Conservation (phyloP, 2,888 invertebrate genomes). For the Gasteruption jaculator region DNA sequence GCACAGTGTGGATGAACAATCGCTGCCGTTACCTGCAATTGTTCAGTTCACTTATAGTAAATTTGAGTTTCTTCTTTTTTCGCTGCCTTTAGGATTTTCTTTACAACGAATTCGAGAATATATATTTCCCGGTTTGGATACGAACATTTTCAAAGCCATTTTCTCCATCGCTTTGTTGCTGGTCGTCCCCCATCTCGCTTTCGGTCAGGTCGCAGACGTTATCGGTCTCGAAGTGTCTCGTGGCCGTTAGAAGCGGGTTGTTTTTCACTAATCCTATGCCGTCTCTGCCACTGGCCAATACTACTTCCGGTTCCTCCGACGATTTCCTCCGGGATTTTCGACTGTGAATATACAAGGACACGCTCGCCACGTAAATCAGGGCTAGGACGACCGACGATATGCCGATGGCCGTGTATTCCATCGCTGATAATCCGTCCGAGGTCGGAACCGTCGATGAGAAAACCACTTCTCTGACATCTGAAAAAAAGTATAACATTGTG, state of each 20-base stretch:
- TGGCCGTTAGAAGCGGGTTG: constrained; percentile 66
- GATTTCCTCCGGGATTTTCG: constrained; percentile 58
- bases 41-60: neutral
- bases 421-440: constrained; percentile 63
- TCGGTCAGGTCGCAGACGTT: constrained; percentile 40
- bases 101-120: neutral
- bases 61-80: too few relatives aligned
- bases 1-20: constrained; percentile 63
- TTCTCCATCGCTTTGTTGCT: constrained; percentile 37
- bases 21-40: constrained; percentile 62
- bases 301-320: constrained; percentile 38
- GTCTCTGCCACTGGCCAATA: constrained; percentile 50
- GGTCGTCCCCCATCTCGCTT: constrained; percentile 41
- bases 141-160: constrained; percentile 41
- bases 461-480: constrained; percentile 76
- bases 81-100: neutral
- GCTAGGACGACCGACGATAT: constrained; percentile 81
- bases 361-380: constrained; percentile 80
- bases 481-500: constrained; percentile 29
- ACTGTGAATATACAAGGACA: constrained; percentile 76
- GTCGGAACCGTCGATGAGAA: constrained; percentile 60
- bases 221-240: constrained; percentile 58
- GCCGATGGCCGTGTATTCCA: constrained; percentile 81
- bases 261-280: constrained; percentile 73
- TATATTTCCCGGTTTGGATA: constrained; percentile 6